Percentiles rank a stretch among this genome's conserved stretches.
Evolutionary conservation across 2,888 invertebrate genomes (phyloP).

Genomic region (Cyclophora punctaria): DNA sequence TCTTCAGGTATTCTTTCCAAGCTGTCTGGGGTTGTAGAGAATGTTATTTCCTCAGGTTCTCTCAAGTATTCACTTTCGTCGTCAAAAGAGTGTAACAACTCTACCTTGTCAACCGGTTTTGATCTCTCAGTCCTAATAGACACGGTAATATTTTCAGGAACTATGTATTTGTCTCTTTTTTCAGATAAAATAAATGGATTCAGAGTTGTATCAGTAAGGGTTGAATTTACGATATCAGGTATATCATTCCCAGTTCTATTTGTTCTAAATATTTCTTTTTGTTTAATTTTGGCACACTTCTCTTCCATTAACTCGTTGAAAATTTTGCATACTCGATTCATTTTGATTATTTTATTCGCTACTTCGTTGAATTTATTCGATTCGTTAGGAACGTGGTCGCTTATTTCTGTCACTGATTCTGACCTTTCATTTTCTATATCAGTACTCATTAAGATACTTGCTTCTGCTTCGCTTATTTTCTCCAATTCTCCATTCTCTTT

Average conservation of each 20-base stretch:
- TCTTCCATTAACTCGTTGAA: constrained; percentile 31
- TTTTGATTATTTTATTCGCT: constrained; percentile 42
- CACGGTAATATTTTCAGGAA: constrained; percentile 57
- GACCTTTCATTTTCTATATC: constrained; percentile 26
- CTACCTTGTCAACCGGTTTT: constrained; percentile 14
- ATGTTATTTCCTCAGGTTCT: constrained; percentile 12
- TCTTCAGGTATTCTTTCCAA: constrained; percentile 30
- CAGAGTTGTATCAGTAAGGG: constrained; percentile 40
- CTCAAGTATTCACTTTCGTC: constrained; percentile 9
- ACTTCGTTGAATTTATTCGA: constrained; percentile 37
- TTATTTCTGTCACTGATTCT: constrained; percentile 20
- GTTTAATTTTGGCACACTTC: constrained; percentile 19
- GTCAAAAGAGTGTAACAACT: no score
- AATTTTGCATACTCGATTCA: constrained; percentile 51
- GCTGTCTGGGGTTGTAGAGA: constrained; percentile 25
- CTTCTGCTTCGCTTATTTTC: constrained; percentile 63
- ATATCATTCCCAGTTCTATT: constrained; percentile 25
- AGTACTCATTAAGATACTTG: constrained; percentile 49
- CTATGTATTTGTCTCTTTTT: constrained; percentile 46
- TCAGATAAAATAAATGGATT: constrained; percentile 37
- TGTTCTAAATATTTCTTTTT: constrained; percentile 10
- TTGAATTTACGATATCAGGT: constrained; percentile 68
- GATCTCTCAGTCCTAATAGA: constrained; percentile 51
- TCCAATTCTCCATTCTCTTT: constrained; percentile 68
- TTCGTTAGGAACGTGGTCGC: constrained; percentile 10